Evolutionary conservation across 2,797 vertebrate species (phyloP), one percentile per base, ranked within the genome.

Genomic region (Dermochelys coriacea): DNA sequence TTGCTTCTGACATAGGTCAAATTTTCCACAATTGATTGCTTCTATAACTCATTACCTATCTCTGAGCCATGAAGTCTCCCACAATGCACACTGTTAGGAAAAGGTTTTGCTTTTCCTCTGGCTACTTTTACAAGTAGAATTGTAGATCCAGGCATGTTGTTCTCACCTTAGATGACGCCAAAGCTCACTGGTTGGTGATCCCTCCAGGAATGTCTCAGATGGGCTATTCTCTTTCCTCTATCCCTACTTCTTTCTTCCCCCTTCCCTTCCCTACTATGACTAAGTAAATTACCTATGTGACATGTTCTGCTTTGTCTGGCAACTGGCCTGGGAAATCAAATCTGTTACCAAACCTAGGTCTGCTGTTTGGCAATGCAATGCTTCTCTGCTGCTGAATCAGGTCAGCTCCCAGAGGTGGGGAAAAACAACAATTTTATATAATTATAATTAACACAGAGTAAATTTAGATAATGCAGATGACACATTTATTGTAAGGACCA

Each of bases 211-310:
- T 86, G 15, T 82, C 86, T 93, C 77, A 49, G 84, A 89, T 94
- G 87, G 74, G 52, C 91, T 91, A n/a, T 87, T 91, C 87, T 82
- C 45, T 93, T 86, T 74, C 93, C 21, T 96, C 83, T 96, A 86
- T 95, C 96, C 80, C 86, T 87, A 57, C 86, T 94, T 95, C 55
- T 88, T 91, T 95, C 86, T 94, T 87, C 57, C 34, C 82, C 91
- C 41, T 87, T 95, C 92, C 88, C 87, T 95, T 85, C 90, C 96
- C 97, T 97, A 80, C 91, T 96, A 95, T 95, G 96, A 96, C 96
- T 96, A 97, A 97, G 97, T 97, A 96, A 97, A 97, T 98, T 97
- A 98, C 96, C 95, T 97, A 96, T 96, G 87, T 97, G 96, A 97
- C 93, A 96, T 87, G 93, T 96, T 97, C 94, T 25, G 91, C 92